Evolutionary conservation across 1,140 invertebrate genomes (phyloP).

Genomic region (Archivesica marissinica): DNA sequence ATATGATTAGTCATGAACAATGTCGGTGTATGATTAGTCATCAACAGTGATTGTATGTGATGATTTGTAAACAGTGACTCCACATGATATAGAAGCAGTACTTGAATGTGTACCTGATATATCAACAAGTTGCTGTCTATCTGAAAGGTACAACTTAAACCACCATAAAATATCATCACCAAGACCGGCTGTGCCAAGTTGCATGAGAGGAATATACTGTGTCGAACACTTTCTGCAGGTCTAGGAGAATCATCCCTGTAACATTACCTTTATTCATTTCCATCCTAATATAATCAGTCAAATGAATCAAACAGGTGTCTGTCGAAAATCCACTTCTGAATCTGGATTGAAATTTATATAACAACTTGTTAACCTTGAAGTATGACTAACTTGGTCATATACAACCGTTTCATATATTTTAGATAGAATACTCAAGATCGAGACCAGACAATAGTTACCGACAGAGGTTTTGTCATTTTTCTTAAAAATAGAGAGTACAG

Average conservation of each 20-base stretch:
- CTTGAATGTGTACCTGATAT: background rate
- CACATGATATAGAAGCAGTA: background rate
- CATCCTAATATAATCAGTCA: constrained; percentile 41
- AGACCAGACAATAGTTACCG: constrained; percentile 32
- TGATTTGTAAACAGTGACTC: too few species aligned
- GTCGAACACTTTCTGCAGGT: constrained; percentile 63
- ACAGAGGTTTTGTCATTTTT: constrained; percentile 28
- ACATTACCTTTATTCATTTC: constrained; percentile 43
- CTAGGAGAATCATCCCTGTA: constrained; percentile 47
- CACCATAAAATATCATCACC: background rate
- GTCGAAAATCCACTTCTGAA: constrained; percentile 39
- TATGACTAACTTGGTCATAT: constrained; percentile 40
- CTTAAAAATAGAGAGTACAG: too few species aligned
- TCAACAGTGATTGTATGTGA: too few species aligned
- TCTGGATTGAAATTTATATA: constrained; percentile 46
- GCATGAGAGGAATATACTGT: too few species aligned
- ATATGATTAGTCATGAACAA: too few species aligned
- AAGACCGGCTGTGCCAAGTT: too few species aligned
- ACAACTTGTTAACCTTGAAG: background rate
- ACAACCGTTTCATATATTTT: constrained; percentile 48
- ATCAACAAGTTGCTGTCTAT: constrained; percentile 29
- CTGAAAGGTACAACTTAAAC: constrained; percentile 10
- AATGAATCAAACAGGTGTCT: constrained; percentile 44
- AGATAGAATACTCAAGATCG: constrained; percentile 40
- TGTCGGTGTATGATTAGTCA: too few species aligned